phyloP scores from a whole-genome alignment of 2,797 vertebrate species.

The Podarcis siculus region DNA sequence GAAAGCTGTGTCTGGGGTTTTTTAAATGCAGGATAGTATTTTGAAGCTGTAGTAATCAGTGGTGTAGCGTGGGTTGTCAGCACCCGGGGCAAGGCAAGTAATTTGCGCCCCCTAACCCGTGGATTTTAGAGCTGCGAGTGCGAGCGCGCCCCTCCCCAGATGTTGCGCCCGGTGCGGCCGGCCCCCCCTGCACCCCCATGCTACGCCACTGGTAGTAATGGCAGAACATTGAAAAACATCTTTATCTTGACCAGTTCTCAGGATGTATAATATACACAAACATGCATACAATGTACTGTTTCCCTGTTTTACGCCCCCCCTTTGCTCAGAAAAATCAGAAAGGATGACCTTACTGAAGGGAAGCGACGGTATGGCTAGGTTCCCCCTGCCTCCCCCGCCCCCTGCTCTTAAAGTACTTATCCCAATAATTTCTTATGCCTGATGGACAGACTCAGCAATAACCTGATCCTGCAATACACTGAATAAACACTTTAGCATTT shows the following conservation, averaged over 20 bases:
- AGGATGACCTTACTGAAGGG: conserved; percentile 13
- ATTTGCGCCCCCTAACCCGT: too few species aligned
- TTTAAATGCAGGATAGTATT: too few species aligned
- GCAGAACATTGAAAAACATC: neutral
- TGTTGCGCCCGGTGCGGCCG: too few species aligned
- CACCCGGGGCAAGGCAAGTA: too few species aligned
- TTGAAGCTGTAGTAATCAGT: neutral
- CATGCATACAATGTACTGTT: neutral
- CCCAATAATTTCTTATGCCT: conserved; percentile 66
- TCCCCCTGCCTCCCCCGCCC: conserved; percentile 29
- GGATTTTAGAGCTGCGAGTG: too few species aligned
- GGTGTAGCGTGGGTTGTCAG: too few species aligned
- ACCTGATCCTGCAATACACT: conserved; percentile 69
- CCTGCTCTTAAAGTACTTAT: conserved; percentile 69
- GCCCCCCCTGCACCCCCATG: too few species aligned
- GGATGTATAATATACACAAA: neutral
- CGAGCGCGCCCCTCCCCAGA: too few species aligned
- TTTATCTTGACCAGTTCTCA: neutral
- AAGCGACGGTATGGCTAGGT: neutral
- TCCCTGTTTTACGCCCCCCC: neutral
- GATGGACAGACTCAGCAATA: conserved; percentile 77
- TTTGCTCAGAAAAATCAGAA: conserved; percentile 33
- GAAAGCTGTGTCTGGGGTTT: too few species aligned
- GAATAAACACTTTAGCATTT: conserved; percentile 78
- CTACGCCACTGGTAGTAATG: too few species aligned